Evolutionary conservation across 2,888 invertebrate genomes (phyloP), one percentile per base, ranked within the genome.

Genomic region (Resseliella maxima): DNA sequence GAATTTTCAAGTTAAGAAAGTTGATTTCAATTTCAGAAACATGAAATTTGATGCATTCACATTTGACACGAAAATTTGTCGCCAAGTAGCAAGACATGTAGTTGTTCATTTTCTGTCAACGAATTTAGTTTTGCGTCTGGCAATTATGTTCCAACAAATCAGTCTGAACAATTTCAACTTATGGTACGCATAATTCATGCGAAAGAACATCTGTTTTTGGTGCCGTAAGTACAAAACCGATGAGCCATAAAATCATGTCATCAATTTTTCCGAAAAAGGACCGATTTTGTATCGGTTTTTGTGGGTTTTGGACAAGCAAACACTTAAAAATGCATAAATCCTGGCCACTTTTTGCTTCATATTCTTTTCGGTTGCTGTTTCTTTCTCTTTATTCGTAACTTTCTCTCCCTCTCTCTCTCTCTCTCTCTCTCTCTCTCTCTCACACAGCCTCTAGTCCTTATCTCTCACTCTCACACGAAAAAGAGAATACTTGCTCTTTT

Each of bases 211-310:
- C 83, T 83, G 83, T 83, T 83, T 31, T 54, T 83, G 38, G 2
- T 38, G 38, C 72, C 6, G 72, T 15, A 72, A 21, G n/a, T n/a
- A n/a, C n/a, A 21, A 8, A 18, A 59, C 59, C 72, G 35, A 72
- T 72, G 72, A 83, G 41, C 38, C 83, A n/a, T 38, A 38, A 83
- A 83, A 83, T 41, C n/a, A 83, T 83, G n/a, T 83, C 83, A 72
- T 72, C 31, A 15, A 72, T 72, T 27, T 72, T 31, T 15, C 72
- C 6, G 12, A 59, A 59, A 59, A 59, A 24, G 59, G 59, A 59
- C 59, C n/a, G 27, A 59, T 27, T 59, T n/a, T 31, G 72, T 72
- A 31, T 72, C 72, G 18, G 35, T 72, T 12, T 41, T 59, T 31
- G 59, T 59, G 2, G 59, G 24, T 59, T 24, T 24, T 72, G 72